Base-by-base conservation (phyloP, 2,888 invertebrate genomes). In the Cryptosula pallasiana region DNA sequence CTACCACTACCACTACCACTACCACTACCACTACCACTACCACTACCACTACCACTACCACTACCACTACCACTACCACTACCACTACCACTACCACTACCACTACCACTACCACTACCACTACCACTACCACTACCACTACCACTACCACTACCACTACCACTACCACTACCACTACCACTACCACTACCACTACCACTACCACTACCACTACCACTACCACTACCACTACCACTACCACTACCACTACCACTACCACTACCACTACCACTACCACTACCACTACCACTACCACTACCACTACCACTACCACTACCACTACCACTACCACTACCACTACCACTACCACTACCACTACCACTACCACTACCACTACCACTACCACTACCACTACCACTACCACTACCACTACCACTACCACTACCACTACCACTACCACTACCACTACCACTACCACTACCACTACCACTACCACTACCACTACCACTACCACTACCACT, bases 191-290 rank as follows among this genome's bases (percentile, higher is more conserved):
- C 54, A 54, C 54, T 63, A 63, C 63, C 25, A n/a, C 63, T 63
- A 63, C 63, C 25, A 25, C 63, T 63, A 25, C 63, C 25, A 25
- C 63, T 63, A 25, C 63, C 25, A 63, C 63, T 63, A 25, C 63
- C 25, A 63, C 63, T 63, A 25, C 63, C 25, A 25, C 63, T 63
- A 63, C 63, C 25, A 25, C 63, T 63, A 25, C 63, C 25, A 63
- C 63, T 63, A 63, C 63, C 25, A n/a, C 63, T 63, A 63, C 63
- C 25, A 25, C 63, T 63, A 25, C 63, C 54, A 54, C 54, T 54
- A 54, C 54, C 54, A 54, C 54, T 54, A 54, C 54, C 54, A 54
- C 54, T 63, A 63, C 63, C 25, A n/a, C 63, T 63, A 63, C 63
- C 25, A 25, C 63, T 63, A 25, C 63, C 25, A 25, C 63, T 63